Base-by-base conservation (phyloP, 2,888 invertebrate genomes). In the Muscina levida region DNA sequence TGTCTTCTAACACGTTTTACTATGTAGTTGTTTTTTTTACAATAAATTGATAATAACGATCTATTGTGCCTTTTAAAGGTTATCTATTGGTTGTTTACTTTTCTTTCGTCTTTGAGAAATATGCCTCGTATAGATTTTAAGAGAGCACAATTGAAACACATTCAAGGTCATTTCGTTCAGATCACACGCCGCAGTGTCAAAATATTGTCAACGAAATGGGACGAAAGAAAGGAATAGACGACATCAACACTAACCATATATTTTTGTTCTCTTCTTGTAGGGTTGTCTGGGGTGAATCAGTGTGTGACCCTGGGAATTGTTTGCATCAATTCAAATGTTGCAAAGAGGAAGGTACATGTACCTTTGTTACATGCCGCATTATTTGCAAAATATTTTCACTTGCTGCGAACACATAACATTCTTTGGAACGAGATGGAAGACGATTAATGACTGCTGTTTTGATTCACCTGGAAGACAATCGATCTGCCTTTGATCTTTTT, bases 401-500 rank as follows among this genome's bases (percentile, higher is more conserved):
- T 70, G 15, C 51, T 24, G 42, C 67, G 59, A 31, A n/a, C n/a
- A n/a, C n/a, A n/a, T n/a, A n/a, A n/a, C n/a, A n/a, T n/a, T n/a
- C n/a, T n/a, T 59, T 15, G 72, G 53, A 17, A 11, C 39, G n/a
- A n/a, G 65, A 46, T 74, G 82, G 84, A 79, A 19, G 51, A 11
- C 15, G 62, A 62, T 62, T 62, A 62, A 62, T 62, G 62, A 62
- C 17, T 11, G 15, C 2, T 31, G 13, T 31, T 26, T n/a, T 31
- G 57, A 57, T 59, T 2, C 17, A 37, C 59, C n/a, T 31, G 31
- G 31, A 8, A 31, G 31, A 1, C 5, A 84, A 83, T 76, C 84
- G 79, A 78, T 80, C 82, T 84, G 86, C 81, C 84, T 78, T 80
- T 76, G 37, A 59, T 44, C 31, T 31, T 31, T 3, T 53, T 26